Evolutionary conservation across 2,113 vertebrate genomes (phyloP).

Genomic region (Butorides virescens): DNA sequence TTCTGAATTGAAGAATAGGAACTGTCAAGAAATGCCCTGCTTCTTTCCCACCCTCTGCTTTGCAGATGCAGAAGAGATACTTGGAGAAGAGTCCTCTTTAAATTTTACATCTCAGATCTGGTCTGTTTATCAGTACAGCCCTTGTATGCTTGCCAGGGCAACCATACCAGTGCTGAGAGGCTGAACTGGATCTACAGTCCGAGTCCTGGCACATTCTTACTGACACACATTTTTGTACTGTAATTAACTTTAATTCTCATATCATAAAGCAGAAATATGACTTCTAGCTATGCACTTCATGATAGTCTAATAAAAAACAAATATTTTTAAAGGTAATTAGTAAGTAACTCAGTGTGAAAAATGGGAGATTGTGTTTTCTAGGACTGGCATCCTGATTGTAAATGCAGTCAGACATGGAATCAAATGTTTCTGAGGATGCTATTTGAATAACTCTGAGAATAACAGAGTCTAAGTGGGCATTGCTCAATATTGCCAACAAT

Average conservation of each 20-base stretch:
- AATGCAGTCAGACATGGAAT: constrained; percentile 10
- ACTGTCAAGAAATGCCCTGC: background rate
- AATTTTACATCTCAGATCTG: background rate
- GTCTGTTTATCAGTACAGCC: constrained; percentile 19
- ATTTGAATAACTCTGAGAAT: background rate
- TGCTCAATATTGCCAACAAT: background rate
- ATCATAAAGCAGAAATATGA: background rate
- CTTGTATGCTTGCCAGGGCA: background rate
- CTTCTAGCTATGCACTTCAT: background rate
- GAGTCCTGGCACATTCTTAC: background rate
- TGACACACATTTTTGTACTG: background rate
- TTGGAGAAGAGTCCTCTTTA: background rate
- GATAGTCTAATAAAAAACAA: background rate
- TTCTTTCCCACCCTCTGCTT: background rate
- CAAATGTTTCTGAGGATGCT: constrained; percentile 14
- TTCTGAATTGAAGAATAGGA: background rate
- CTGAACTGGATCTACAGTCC: background rate
- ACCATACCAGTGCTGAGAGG: background rate
- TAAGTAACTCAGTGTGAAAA: background rate
- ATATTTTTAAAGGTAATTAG: constrained; percentile 3
- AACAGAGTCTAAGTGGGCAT: background rate
- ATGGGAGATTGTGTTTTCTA: background rate
- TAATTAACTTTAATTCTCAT: background rate
- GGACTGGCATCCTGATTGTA: background rate
- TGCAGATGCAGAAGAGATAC: background rate